A percentile compares a stretch with the other conserved stretches of the same genome.
Conservation (phyloP, 2,113 vertebrate species). For the Pogona vitticeps region DNA sequence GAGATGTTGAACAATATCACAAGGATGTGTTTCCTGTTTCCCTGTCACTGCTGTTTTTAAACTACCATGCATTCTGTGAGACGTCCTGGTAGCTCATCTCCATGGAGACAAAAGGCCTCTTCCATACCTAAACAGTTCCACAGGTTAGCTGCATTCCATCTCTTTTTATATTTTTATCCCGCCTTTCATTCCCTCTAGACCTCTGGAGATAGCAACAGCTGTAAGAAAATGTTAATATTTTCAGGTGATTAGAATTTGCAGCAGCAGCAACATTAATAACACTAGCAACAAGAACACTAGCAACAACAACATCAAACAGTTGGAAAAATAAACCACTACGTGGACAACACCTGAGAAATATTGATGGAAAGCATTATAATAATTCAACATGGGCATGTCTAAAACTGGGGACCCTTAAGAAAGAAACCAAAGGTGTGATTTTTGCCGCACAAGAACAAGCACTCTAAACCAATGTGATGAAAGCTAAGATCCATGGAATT, state of each 20-base stretch:
- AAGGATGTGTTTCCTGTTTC: constrained; percentile 28
- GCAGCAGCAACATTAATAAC: not conserved
- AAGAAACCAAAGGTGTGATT: no score
- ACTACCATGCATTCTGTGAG: constrained; percentile 13
- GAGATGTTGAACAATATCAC: constrained; percentile 24
- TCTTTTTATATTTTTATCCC: not conserved
- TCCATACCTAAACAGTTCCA: not conserved
- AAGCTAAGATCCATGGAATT: no score
- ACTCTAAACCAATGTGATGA: no score
- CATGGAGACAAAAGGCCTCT: constrained; percentile 30
- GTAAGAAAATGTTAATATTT: not conserved
- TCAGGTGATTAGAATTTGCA: not conserved
- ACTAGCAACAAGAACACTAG: no score
- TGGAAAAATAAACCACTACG: no score
- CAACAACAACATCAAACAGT: no score
- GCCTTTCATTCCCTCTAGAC: not conserved
- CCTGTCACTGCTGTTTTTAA: constrained; percentile 32
- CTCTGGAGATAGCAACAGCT: not conserved
- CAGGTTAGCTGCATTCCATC: constrained; percentile 8
- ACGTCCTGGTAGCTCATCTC: constrained; percentile 13
- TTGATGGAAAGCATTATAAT: no score
- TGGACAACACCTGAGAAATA: no score
- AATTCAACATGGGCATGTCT: no score
- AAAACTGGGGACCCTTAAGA: no score
- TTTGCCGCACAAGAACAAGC: no score